Percentiles rank a stretch among this genome's conserved stretches.
Evolutionary conservation across 2,888 invertebrate species (phyloP).

Genomic region (Callosobruchus maculatus): DNA sequence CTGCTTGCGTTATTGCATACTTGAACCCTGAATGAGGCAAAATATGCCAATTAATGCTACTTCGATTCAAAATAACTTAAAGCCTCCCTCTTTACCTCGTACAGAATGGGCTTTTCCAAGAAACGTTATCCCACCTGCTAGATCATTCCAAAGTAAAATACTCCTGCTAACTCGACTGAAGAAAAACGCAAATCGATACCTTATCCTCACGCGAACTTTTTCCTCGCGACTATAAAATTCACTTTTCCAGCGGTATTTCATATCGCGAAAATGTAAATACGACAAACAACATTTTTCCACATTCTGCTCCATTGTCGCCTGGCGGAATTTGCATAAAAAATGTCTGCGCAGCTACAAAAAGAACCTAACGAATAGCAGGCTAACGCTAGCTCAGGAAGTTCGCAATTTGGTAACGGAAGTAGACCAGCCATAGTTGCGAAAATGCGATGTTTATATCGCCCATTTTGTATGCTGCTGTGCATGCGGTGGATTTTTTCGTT

Average conservation of each 20-base stretch:
- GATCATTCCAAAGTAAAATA: background rate
- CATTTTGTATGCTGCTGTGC: background rate
- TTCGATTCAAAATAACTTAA: too few relatives aligned
- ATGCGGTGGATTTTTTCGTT: background rate
- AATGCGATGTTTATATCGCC: background rate
- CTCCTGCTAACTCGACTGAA: background rate
- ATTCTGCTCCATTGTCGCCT: constrained; percentile 3
- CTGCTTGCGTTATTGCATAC: too few relatives aligned
- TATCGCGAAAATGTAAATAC: constrained; percentile 5
- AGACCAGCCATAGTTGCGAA: background rate
- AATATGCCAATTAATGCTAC: too few relatives aligned
- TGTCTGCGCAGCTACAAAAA: background rate
- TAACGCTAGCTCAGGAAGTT: background rate
- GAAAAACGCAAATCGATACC: background rate
- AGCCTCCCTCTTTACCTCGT: background rate
- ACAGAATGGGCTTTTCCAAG: background rate
- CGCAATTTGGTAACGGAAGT: background rate
- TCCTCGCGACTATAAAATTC: background rate
- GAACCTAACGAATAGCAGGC: constrained; percentile 2
- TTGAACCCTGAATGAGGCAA: too few relatives aligned
- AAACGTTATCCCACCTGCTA: background rate
- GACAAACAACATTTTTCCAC: constrained; percentile 4
- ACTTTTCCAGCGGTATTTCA: background rate
- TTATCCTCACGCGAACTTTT: background rate
- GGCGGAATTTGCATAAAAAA: constrained; percentile 6